Base-by-base conservation (phyloP, 2,888 invertebrate species). In the Bellardia pandia region DNA sequence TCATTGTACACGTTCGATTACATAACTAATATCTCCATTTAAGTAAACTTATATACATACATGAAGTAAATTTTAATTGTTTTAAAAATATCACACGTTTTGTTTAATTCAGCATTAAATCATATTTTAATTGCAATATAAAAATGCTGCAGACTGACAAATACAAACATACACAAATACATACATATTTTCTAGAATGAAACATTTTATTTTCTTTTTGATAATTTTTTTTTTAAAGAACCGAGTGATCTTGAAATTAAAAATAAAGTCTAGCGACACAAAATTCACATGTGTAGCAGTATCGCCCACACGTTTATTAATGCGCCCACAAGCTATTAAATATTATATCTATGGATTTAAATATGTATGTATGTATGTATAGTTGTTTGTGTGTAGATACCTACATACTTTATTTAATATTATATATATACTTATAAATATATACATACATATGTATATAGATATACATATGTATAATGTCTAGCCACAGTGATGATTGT, bases 221-320 rank as follows among this genome's bases (percentile, higher is more conserved):
- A 71, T 71, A 23, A 66, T 68, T 62, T 78, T 5, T 78, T 5
- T 23, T 4, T 4, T 11, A 45, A 33, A 58, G 66, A 58, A 48
- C 11, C 23, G 23, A 23, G 58, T 60, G 84, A 78, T 84, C 84
- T 84, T 84, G 84, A 84, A 84, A 66, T 58, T 40, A 72, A 84
- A 77, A 76, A 75, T 68, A 77, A 78, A 74, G 51, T 66, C 72
- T 72, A 78, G 66, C 16, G 66, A 60, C 72, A 78, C 37, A 66
- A 77, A 60, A 84, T 51, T 64, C 71, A 72, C 58, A 77, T 71
- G 62, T 33, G 58, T 78, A 58, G 75, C 66, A 83, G 69, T 11
- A 74, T 72, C 84, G 72, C 84, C 84, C 66, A 84, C 84, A 60
- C 45, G 40, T 13, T 40, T 78, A 48, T 72, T 56, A 78, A 64